phyloP scores from a whole-genome alignment of 1,140 invertebrate species.

The Helicoverpa zea region DNA sequence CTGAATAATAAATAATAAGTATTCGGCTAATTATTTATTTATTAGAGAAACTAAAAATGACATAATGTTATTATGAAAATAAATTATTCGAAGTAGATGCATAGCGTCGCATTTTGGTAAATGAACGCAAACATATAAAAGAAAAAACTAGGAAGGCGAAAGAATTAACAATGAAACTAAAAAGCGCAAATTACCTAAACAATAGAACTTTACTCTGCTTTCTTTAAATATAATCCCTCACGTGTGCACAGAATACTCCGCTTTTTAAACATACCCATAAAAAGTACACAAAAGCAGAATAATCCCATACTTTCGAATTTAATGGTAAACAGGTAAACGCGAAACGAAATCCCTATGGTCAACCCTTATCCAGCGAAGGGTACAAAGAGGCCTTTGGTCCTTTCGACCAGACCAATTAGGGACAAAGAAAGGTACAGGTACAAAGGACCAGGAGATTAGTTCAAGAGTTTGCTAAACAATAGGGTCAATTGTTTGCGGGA shows the following conservation, averaged over 20 bases:
- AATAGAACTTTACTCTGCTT: neutral
- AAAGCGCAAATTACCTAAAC: neutral
- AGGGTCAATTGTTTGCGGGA: conserved; percentile 48
- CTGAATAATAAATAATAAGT: no score
- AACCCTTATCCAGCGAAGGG: conserved; percentile 26
- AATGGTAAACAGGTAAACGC: conserved; percentile 34
- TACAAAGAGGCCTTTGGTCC: conserved; percentile 22
- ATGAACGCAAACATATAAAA: no score
- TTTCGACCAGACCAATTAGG: conserved; percentile 48
- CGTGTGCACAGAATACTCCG: neutral
- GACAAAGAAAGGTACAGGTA: conserved; percentile 55
- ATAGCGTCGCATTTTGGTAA: no score
- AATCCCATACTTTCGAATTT: conserved; percentile 32
- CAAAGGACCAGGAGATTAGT: conserved; percentile 49
- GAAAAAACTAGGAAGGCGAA: no score
- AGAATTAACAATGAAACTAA: neutral
- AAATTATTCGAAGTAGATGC: no score
- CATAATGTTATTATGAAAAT: no score
- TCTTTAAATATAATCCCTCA: neutral
- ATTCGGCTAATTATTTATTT: no score
- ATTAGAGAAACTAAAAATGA: no score
- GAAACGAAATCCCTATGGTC: conserved; percentile 32
- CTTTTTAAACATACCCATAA: neutral
- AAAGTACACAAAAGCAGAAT: conserved; percentile 11
- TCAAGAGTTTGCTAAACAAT: conserved; percentile 55